Evolutionary conservation across 2,888 invertebrate genomes (phyloP).

Genomic region (Metallyticus violacea): DNA sequence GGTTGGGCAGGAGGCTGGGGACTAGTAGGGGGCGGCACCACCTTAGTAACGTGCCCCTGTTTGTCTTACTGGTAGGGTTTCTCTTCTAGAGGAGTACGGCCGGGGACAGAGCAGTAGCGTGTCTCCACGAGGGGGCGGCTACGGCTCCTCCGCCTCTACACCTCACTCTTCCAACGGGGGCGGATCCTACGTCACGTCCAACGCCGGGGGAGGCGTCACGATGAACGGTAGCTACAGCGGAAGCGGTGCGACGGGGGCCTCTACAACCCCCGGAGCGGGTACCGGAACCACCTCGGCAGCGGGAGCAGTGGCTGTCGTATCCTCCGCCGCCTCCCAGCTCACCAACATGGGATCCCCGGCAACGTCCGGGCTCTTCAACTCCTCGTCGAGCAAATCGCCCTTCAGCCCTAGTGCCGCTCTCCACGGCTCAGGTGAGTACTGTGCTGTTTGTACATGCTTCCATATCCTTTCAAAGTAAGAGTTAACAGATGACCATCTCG

Average conservation of each 20-base stretch:
- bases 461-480: no score
- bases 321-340: constrained; percentile 47
- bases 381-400: constrained; percentile 66
- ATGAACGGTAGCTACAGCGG: constrained; percentile 48
- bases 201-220: constrained; percentile 22
- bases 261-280: constrained; percentile 44
- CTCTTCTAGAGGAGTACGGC: constrained; percentile 65
- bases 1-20: no score
- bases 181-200: constrained; percentile 31
- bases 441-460: background rate
- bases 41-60: constrained; percentile 36
- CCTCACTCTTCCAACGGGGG: constrained; percentile 81
- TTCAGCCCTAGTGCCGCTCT: background rate
- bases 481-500: no score
- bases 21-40: background rate
- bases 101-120: constrained; percentile 73
- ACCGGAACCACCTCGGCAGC: constrained; percentile 26
- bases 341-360: constrained; percentile 59
- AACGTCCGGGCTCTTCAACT: constrained; percentile 67
- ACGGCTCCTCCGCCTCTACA: constrained; percentile 86
- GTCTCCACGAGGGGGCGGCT: constrained; percentile 77
- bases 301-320: constrained; percentile 38
- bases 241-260: background rate
- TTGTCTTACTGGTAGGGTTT: constrained; percentile 60
- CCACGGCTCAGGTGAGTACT: background rate